Evolutionary conservation across 2,888 invertebrate species (phyloP).

Genomic region (Netelia virgata): DNA sequence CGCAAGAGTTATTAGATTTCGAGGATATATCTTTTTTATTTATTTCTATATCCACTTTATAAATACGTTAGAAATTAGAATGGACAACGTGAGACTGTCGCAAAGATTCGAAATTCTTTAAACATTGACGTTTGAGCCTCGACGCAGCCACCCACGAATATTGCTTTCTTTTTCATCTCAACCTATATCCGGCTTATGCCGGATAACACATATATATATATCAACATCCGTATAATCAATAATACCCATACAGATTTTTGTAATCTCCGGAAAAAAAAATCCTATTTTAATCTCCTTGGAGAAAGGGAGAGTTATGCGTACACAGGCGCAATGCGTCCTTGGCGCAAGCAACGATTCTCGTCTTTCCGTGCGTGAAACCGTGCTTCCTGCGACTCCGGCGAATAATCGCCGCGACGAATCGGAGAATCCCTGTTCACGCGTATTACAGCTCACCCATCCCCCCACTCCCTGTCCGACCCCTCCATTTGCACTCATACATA

Average conservation of each 20-base stretch:
- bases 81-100: not conserved
- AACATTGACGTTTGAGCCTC: not conserved
- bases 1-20: not conserved
- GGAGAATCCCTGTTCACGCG: slow-evolving; percentile 65
- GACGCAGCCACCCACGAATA: slow-evolving; percentile 40
- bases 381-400: slow-evolving; percentile 53
- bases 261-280: slow-evolving; percentile 36
- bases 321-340: slow-evolving; percentile 19
- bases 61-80: slow-evolving; percentile 25
- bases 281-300: slow-evolving; percentile 8
- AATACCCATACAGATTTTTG: slow-evolving; percentile 31
- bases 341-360: slow-evolving; percentile 32
- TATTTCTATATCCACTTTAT: not conserved
- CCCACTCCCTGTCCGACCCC: not conserved
- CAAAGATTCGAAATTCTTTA: slow-evolving; percentile 17
- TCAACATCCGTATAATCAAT: slow-evolving; percentile 40
- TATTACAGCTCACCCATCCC: slow-evolving; percentile 55
- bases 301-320: not conserved
- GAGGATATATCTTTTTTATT: too few species aligned
- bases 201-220: slow-evolving; percentile 10
- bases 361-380: slow-evolving; percentile 46
- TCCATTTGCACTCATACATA: not conserved
- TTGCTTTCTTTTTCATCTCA: slow-evolving; percentile 16
- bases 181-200: slow-evolving; percentile 33
- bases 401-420: slow-evolving; percentile 65